A percentile compares a stretch with the other conserved stretches of the same genome.
Evolutionary conservation across 2,797 vertebrate species (phyloP).

Genomic region (Gadopsis bispinosus): DNA sequence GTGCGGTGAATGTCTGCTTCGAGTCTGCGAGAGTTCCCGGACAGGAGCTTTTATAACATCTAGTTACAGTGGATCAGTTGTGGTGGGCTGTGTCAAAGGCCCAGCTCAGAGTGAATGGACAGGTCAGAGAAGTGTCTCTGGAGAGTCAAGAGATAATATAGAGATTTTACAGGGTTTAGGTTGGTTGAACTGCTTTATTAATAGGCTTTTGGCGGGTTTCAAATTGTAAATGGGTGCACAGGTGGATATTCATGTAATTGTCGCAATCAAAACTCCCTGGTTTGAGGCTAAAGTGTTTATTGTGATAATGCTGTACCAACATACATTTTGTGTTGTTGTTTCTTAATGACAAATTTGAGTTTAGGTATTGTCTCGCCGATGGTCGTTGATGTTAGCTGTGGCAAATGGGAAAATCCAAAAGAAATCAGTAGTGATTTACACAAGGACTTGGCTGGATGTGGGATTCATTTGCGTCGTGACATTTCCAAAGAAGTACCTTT

Average conservation of each 20-base stretch:
- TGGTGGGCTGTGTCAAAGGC: conserved; percentile 55
- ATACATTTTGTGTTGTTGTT: not conserved
- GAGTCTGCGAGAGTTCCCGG: conserved; percentile 49
- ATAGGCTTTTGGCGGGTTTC: not conserved
- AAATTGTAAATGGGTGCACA: not conserved
- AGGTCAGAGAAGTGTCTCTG: conserved; percentile 42
- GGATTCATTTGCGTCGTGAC: conserved; percentile 81
- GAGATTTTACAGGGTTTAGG: not conserved
- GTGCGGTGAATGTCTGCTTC: conserved; percentile 43
- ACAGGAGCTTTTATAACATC: conserved; percentile 56
- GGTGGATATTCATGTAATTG: not conserved
- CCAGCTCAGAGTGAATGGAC: conserved; percentile 37
- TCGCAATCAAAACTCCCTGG: not conserved
- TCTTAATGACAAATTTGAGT: conserved; percentile 4
- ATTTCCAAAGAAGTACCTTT: conserved; percentile 80
- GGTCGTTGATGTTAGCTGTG: conserved; percentile 22
- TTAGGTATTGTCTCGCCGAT: not conserved
- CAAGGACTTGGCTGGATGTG: conserved; percentile 62
- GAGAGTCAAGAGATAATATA: conserved; percentile 5
- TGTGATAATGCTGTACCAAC: not conserved
- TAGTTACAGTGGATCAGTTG: conserved; percentile 66
- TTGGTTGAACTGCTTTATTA: conserved; percentile 1
- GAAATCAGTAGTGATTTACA: conserved; percentile 73
- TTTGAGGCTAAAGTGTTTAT: conserved; percentile 3
- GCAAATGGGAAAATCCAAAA: conserved; percentile 74